A percentile compares a stretch with the other conserved stretches of the same genome.
Conservation (phyloP, 1,140 invertebrate genomes). For the Trichonephila inaurata region DNA sequence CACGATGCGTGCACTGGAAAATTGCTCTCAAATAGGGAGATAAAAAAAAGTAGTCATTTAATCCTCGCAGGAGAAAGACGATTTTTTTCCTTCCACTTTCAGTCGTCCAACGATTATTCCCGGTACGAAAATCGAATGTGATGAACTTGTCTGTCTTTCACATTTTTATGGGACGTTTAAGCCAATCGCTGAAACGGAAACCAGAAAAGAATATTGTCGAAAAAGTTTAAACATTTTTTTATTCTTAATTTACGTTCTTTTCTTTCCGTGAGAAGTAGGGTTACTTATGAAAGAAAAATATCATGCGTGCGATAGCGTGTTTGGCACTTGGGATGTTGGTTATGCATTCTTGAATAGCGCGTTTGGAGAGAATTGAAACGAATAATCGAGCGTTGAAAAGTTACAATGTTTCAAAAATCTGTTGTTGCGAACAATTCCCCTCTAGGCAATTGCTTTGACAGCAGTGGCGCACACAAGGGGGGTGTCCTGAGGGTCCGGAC, state of each 20-base stretch:
- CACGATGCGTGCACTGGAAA: neutral
- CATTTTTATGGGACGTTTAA: neutral
- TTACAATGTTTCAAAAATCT: too few relatives aligned
- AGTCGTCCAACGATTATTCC: neutral
- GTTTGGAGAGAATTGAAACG: too few relatives aligned
- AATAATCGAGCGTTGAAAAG: too few relatives aligned
- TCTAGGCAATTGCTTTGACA: too few relatives aligned
- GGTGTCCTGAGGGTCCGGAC: too few relatives aligned
- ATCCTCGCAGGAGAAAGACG: neutral
- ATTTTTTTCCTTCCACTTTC: neutral
- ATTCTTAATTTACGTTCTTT: neutral
- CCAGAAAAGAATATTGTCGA: neutral
- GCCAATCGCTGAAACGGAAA: neutral
- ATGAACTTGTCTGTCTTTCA: neutral
- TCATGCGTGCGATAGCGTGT: neutral
- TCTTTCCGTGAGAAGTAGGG: neutral
- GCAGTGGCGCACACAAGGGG: too few relatives aligned
- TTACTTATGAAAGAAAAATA: neutral
- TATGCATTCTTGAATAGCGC: neutral
- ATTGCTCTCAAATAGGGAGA: neutral
- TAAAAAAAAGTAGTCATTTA: neutral
- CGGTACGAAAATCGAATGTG: conserved; percentile 12
- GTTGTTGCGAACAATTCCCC: too few relatives aligned
- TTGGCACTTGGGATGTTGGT: neutral
- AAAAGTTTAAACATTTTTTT: neutral